Percentiles rank a stretch among this genome's conserved stretches.
phyloP scores from a whole-genome alignment of 2,113 vertebrate species.

The Probosciger aterrimus region DNA sequence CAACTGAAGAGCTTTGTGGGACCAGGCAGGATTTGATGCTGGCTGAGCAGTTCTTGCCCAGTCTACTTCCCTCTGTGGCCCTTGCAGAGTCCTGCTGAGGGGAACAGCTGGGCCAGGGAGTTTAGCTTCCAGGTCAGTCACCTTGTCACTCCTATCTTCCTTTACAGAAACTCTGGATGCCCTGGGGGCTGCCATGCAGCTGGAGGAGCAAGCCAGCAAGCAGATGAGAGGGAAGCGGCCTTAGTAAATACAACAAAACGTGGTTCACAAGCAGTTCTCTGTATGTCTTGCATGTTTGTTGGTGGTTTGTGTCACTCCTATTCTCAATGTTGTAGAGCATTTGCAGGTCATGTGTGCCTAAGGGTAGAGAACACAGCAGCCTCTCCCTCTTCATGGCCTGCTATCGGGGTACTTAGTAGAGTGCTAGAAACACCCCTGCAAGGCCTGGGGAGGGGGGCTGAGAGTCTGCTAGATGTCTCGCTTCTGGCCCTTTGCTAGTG shows the following conservation, averaged over 20 bases:
- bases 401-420: not conserved
- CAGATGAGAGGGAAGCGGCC: slow-evolving; percentile 63
- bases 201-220: slow-evolving; percentile 78
- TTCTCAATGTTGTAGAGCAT: not conserved
- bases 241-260: slow-evolving; percentile 48
- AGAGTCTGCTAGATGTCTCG: not conserved
- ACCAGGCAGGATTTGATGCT: not conserved
- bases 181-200: slow-evolving; percentile 72
- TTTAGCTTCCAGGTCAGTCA: not conserved
- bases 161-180: slow-evolving; percentile 68
- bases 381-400: not conserved
- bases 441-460: not conserved
- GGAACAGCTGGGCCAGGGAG: not conserved
- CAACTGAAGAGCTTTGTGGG: not conserved
- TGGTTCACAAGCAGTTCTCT: slow-evolving; percentile 2
- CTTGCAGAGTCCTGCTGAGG: not conserved
- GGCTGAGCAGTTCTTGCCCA: not conserved
- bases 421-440: not conserved
- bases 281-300: not conserved
- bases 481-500: not conserved
- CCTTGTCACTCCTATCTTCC: not conserved
- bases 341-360: not conserved
- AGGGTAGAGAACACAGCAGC: not conserved
- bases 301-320: not conserved
- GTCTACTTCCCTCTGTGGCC: not conserved